Percentiles rank a stretch among this genome's conserved stretches.
Conservation (phyloP, 2,888 invertebrate species). For the Mythimna loreyi region DNA sequence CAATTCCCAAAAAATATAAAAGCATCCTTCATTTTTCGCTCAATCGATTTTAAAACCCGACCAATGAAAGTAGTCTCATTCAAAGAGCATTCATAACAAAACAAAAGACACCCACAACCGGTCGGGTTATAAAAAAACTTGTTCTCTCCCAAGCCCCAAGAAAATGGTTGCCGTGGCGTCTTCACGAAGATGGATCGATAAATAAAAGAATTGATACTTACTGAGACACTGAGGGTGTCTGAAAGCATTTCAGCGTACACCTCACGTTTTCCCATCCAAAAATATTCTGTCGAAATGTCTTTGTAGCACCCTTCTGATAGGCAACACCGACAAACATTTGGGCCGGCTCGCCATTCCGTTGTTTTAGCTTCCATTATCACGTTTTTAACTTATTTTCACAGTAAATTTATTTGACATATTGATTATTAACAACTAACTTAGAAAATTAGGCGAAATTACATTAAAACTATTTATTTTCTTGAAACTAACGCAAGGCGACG, state of each 20-base stretch:
- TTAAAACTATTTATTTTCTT: constrained; percentile 59
- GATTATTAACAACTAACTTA: constrained; percentile 55
- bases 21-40: not conserved
- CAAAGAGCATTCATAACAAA: constrained; percentile 49
- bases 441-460: constrained; percentile 36
- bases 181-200: constrained; percentile 36
- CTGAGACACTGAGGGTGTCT: constrained; percentile 81
- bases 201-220: constrained; percentile 69
- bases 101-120: constrained; percentile 57
- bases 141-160: constrained; percentile 45
- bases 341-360: constrained; percentile 86
- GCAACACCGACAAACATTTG: constrained; percentile 87
- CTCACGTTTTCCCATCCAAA: constrained; percentile 89
- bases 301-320: constrained; percentile 87
- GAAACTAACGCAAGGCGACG: constrained; percentile 65
- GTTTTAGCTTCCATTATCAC: constrained; percentile 82
- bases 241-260: constrained; percentile 86
- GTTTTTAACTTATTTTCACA: constrained; percentile 71
- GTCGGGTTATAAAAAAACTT: constrained; percentile 69
- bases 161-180: constrained; percentile 78
- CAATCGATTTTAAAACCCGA: constrained; percentile 72
- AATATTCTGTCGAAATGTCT: constrained; percentile 88
- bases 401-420: constrained; percentile 69
- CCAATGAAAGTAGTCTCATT: constrained; percentile 54
- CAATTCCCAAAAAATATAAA: not conserved